Evolutionary conservation across 2,797 vertebrate species (phyloP).

Genomic region (Typhlichthys eigenmanni): DNA sequence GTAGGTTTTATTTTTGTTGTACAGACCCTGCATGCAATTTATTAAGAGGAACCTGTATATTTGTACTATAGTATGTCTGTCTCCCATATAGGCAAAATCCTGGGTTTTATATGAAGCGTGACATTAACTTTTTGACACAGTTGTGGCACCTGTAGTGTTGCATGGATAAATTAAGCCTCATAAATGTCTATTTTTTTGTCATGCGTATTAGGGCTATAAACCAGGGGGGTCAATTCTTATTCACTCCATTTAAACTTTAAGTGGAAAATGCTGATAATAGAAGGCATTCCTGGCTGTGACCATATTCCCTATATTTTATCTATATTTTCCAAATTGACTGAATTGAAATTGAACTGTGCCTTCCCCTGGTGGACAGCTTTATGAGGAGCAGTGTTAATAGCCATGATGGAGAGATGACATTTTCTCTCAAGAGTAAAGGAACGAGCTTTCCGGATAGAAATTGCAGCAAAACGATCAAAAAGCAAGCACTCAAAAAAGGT

Average conservation of each 20-base stretch:
- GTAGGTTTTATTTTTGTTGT: neutral
- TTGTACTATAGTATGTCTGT: slow-evolving; percentile 53
- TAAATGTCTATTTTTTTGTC: slow-evolving; percentile 53
- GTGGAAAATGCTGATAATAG: slow-evolving; percentile 30
- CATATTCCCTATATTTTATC: too few species aligned
- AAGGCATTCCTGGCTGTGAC: too few species aligned
- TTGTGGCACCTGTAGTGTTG: slow-evolving; percentile 6
- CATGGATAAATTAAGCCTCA: slow-evolving; percentile 15
- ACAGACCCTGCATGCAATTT: neutral
- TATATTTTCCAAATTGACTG: neutral
- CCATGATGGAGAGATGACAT: neutral
- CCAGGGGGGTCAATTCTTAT: neutral
- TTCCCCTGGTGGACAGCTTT: neutral
- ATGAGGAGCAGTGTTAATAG: slow-evolving; percentile 14
- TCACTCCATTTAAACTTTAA: slow-evolving; percentile 44
- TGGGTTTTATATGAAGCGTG: slow-evolving; percentile 48
- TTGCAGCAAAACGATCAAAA: slow-evolving; percentile 18
- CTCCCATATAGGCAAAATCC: slow-evolving; percentile 31
- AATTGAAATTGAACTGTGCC: slow-evolving; percentile 1
- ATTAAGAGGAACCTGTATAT: slow-evolving; percentile 51
- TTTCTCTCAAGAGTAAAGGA: slow-evolving; percentile 10
- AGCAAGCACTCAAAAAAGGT: slow-evolving; percentile 31
- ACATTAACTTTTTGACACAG: slow-evolving; percentile 6
- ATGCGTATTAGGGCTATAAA: neutral
- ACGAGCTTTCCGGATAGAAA: neutral